Base-by-base conservation (phyloP, 2,888 invertebrate species). In the Scaptodrosophila latifasciaeformis region DNA sequence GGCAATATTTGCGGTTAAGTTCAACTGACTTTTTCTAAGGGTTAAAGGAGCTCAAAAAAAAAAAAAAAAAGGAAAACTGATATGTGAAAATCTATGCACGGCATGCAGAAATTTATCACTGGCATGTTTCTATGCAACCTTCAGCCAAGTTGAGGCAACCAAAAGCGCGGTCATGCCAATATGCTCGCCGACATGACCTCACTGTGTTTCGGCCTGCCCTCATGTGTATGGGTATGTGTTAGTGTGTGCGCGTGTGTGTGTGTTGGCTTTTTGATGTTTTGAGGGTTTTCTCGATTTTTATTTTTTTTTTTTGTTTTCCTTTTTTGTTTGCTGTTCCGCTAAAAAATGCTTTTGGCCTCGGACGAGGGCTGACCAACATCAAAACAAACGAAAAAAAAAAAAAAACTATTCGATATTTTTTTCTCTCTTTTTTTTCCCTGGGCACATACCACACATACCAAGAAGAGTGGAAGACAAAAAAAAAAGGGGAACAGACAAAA, bases 71-170 rank as follows among this genome's bases (percentile, higher is more conserved):
- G n/a, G n/a, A n/a, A n/a, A n/a, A n/a, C n/a, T n/a, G n/a, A n/a
- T 72, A 61, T 68, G 69, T 72, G 59, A 57, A 70, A 74, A 80
- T 75, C 70, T 80, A 80, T 74, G 74, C 68, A 63, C 75, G 66
- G 80, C 74, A 77, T 80, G 80, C 77, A 70, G 68, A 75, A 80
- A 80, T 75, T 80, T 75, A 75, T 75, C 75, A 68, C 68, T 64
- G 70, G 70, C 71, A 74, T 78, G 63, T 62, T 59, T 64, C n/a
- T 48, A 54, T 68, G 72, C 76, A 72, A 72, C 72, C 72, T 79
- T 72, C 79, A 78, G 79, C 79, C 72, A 72, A 71, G 79, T 47
- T 34, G 19, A 46, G 24, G 30, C 21, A 21, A 43, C 24, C 15
- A 65, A 52, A 34, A 34, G 34, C 34, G 54, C 54, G 64, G 61